Evolutionary conservation across 2,888 invertebrate genomes (phyloP).

Genomic region (Chironomus tentans): DNA sequence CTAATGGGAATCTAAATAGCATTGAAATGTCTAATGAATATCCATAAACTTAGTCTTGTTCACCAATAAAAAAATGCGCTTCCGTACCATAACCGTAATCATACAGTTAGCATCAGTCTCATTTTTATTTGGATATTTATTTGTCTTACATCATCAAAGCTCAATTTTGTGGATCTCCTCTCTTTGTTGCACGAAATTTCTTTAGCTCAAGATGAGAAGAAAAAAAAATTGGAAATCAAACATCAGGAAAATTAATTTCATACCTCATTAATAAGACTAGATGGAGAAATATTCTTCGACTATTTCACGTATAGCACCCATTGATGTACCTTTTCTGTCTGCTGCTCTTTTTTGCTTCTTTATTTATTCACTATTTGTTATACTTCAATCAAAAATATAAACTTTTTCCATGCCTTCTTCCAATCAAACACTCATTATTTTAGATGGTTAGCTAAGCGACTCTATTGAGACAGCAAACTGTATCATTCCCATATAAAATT

Average conservation of each 20-base stretch:
- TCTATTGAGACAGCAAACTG: constrained; percentile 15
- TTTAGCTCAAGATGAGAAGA: background rate
- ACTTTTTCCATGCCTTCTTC: constrained; percentile 4
- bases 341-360: background rate
- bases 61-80: too few relatives aligned
- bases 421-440: constrained; percentile 23
- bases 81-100: too few relatives aligned
- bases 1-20: too few relatives aligned
- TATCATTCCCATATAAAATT: constrained; percentile 26
- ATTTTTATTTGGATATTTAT: too few relatives aligned
- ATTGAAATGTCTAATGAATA: too few relatives aligned
- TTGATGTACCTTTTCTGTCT: too few relatives aligned
- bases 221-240: constrained; percentile 11
- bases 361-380: background rate
- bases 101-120: too few relatives aligned
- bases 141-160: constrained; percentile 14
- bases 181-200: background rate
- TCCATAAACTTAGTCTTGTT: too few relatives aligned
- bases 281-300: too few relatives aligned
- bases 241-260: constrained; percentile 23
- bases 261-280: constrained; percentile 17
- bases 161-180: background rate
- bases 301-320: too few relatives aligned
- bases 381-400: background rate
- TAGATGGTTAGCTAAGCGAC: background rate